Evolutionary conservation across 2,113 vertebrate genomes (phyloP).

Genomic region (Lutjanus erythropterus): DNA sequence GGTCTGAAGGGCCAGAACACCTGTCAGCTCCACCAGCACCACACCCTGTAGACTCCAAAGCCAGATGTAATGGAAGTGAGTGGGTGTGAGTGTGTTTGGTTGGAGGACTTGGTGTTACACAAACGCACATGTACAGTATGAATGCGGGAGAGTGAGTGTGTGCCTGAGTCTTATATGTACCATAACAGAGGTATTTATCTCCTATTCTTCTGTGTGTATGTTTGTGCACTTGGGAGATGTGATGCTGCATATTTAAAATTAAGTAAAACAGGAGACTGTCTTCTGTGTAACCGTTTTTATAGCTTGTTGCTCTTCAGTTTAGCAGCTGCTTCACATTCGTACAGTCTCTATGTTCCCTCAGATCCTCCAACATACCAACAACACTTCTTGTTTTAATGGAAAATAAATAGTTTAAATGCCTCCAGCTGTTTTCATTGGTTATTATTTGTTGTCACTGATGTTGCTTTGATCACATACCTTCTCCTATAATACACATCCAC

Average conservation of each 20-base stretch:
- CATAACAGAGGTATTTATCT: slow-evolving; percentile 55
- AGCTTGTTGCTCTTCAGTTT: slow-evolving; percentile 24
- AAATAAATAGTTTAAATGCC: slow-evolving; percentile 66
- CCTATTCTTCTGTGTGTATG: slow-evolving; percentile 35
- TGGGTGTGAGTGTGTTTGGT: slow-evolving; percentile 19
- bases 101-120: slow-evolving; percentile 38
- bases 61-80: not conserved
- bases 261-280: slow-evolving; percentile 19
- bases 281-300: slow-evolving; percentile 20
- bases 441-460: not conserved
- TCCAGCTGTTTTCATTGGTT: not conserved
- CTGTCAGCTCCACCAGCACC: slow-evolving; percentile 22
- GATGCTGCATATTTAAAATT: slow-evolving; percentile 19
- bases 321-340: slow-evolving; percentile 20
- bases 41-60: slow-evolving; percentile 28
- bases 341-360: slow-evolving; percentile 29
- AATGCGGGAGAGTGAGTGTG: slow-evolving; percentile 47
- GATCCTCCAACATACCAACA: slow-evolving; percentile 36
- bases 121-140: slow-evolving; percentile 71
- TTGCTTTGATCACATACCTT: not conserved
- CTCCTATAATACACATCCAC: not conserved
- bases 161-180: slow-evolving; percentile 48
- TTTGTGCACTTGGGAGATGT: slow-evolving; percentile 23
- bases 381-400: slow-evolving; percentile 45
- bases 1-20: slow-evolving; percentile 55